Evolutionary conservation across 1,140 invertebrate genomes (phyloP).

Genomic region (Musca domestica): DNA sequence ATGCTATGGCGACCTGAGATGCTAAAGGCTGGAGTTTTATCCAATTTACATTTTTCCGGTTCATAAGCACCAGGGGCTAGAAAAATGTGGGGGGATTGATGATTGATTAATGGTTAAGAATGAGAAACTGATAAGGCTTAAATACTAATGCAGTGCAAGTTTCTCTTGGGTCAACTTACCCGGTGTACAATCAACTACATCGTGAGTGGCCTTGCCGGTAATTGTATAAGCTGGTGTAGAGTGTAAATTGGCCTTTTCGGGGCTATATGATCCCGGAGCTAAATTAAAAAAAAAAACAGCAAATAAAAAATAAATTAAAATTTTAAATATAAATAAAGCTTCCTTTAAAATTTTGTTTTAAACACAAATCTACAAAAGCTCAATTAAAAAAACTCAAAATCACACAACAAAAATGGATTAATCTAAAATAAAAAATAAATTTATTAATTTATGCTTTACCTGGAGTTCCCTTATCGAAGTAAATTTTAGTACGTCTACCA

Average conservation of each 20-base stretch:
- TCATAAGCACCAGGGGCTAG: constrained; percentile 57
- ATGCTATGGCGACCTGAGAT: constrained; percentile 60
- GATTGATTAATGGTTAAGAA: not conserved
- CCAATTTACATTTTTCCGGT: constrained; percentile 62
- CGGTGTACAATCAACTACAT: constrained; percentile 32
- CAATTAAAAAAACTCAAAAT: not conserved
- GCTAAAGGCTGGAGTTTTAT: constrained; percentile 61
- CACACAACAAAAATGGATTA: not conserved
- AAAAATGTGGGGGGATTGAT: constrained; percentile 3
- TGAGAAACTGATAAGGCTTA: too few species aligned
- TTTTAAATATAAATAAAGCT: not conserved
- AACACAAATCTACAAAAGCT: not conserved
- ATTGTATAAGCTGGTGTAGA: constrained; percentile 60
- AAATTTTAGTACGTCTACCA: constrained; percentile 51
- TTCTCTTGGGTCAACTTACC: constrained; percentile 28
- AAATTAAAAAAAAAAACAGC: constrained; percentile 23
- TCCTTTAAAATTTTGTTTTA: not conserved
- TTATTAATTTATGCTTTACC: constrained; percentile 41
- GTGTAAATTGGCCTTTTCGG: constrained; percentile 64
- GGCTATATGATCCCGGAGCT: constrained; percentile 61
- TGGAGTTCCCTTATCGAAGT: constrained; percentile 55
- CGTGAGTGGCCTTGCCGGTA: constrained; percentile 6
- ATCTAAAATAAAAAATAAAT: not conserved
- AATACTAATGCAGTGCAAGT: not conserved
- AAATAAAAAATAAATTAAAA: constrained; percentile 37